These are phyloP conservation scores for Aleiodes sp. DNA, from an alignment of 1,140 invertebrate genomes.

Conservation along the genomic window DNA sequence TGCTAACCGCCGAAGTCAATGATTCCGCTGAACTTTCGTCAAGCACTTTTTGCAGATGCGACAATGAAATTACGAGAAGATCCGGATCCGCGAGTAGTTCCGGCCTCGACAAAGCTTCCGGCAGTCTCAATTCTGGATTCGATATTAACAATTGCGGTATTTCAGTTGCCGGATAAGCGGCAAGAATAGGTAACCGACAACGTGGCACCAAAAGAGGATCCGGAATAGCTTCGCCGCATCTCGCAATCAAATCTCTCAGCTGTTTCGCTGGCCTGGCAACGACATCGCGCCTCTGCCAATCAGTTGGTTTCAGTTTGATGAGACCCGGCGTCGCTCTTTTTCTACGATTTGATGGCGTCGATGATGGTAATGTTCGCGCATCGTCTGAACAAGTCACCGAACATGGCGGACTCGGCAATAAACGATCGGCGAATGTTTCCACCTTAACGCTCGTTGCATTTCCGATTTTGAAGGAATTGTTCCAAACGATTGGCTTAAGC, in stretches of 20 bases:
- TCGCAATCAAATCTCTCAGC: conserved; percentile 75
- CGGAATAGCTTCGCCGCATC: conserved; percentile 76
- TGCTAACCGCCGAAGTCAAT: too few relatives aligned
- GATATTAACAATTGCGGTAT: conserved; percentile 77
- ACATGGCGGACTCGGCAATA: conserved; percentile 61
- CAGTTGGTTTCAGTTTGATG: conserved; percentile 21
- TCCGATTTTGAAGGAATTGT: conserved; percentile 44
- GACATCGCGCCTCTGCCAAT: conserved; percentile 1
- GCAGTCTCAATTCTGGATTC: conserved; percentile 75
- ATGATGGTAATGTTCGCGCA: conserved; percentile 27
- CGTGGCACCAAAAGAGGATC: conserved; percentile 83
- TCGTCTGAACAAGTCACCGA: conserved; percentile 63
- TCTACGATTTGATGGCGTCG: neutral
- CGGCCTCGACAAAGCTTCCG: conserved; percentile 76
- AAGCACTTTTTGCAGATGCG: conserved; percentile 79
- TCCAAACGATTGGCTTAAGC: conserved; percentile 41
- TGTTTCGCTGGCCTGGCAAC: conserved; percentile 72
- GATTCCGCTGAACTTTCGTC: too few relatives aligned
- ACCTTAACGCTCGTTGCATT: conserved; percentile 35
- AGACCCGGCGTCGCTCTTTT: conserved; percentile 14
- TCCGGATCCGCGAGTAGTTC: conserved; percentile 79
- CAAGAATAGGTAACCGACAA: conserved; percentile 74
- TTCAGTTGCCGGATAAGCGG: conserved; percentile 78
- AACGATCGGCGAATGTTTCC: conserved; percentile 42
- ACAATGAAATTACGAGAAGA: conserved; percentile 79